These are phyloP conservation scores for Ascaphus truei DNA, from an alignment of 2,113 vertebrate species.

Conservation along the genomic window DNA sequence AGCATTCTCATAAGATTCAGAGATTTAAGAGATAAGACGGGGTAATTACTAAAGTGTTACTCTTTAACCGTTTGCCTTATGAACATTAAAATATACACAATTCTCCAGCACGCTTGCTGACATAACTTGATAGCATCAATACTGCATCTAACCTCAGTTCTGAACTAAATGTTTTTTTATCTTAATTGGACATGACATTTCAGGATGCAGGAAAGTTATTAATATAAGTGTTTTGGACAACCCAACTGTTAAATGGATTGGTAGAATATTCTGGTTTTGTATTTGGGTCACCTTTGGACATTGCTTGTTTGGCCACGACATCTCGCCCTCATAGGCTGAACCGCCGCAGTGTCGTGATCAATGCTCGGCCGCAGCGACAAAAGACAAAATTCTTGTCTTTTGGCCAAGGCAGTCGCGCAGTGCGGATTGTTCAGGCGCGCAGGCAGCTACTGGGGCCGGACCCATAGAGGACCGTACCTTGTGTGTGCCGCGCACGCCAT, in stretches of 20 bases:
- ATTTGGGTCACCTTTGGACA: slow-evolving; percentile 19
- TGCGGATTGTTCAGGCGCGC: no score
- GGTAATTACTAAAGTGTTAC: slow-evolving; percentile 53
- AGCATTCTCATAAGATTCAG: slow-evolving; percentile 60
- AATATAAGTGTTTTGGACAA: slow-evolving; percentile 5
- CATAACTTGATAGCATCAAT: not conserved
- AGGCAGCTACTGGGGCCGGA: no score
- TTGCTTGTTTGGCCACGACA: no score
- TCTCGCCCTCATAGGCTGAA: no score
- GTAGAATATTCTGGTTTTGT: not conserved
- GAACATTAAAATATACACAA: slow-evolving; percentile 38
- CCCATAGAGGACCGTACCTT: no score
- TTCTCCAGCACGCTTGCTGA: slow-evolving; percentile 36
- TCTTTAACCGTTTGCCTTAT: no score
- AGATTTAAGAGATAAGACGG: slow-evolving; percentile 56
- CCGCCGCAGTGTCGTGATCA: no score
- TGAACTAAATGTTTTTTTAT: slow-evolving; percentile 9
- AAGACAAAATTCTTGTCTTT: no score
- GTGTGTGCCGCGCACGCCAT: no score
- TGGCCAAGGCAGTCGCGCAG: no score
- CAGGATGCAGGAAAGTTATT: not conserved
- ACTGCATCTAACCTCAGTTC: not conserved
- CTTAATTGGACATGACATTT: not conserved
- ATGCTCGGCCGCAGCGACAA: no score
- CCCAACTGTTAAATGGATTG: slow-evolving; percentile 14